Conservation (phyloP, 1,140 invertebrate genomes). For the Lasioglossum albipes region DNA sequence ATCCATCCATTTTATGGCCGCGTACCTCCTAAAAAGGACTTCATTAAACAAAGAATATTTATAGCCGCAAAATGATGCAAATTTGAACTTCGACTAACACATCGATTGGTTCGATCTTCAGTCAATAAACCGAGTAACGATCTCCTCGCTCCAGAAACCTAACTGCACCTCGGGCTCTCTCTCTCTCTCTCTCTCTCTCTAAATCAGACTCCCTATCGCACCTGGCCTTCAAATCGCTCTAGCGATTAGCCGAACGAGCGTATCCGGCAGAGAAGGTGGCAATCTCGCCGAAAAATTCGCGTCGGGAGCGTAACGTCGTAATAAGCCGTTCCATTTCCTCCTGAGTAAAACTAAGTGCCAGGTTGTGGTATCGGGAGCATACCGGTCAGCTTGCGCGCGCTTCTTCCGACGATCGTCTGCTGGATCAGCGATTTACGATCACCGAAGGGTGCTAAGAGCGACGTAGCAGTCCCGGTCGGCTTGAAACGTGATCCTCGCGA, state of each 20-base stretch:
- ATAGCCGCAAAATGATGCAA: no score
- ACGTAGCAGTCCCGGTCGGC: not conserved
- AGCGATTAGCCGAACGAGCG: not conserved
- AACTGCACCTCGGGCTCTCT: not conserved
- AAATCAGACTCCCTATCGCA: not conserved
- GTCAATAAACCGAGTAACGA: no score
- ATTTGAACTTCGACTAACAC: no score
- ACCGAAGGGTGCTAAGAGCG: slow-evolving; percentile 63
- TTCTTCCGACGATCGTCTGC: not conserved
- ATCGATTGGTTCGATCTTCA: not conserved
- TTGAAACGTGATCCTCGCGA: slow-evolving; percentile 10
- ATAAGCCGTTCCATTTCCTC: slow-evolving; percentile 32
- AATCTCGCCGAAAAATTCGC: slow-evolving; percentile 17
- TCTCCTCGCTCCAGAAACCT: not conserved
- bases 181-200: not conserved
- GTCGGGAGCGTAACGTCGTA: not conserved
- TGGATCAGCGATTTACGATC: slow-evolving; percentile 65
- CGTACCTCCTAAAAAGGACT: no score
- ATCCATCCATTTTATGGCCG: no score
- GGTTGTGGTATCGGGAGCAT: not conserved
- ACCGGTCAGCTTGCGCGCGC: not conserved
- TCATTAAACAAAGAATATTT: no score
- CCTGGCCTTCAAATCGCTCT: not conserved
- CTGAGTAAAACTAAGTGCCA: slow-evolving; percentile 6
- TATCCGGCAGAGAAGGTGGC: not conserved